A percentile compares a stretch with the other conserved stretches of the same genome.
Evolutionary conservation across 2,797 vertebrate genomes (phyloP).

Genomic region (Betta splendens): DNA sequence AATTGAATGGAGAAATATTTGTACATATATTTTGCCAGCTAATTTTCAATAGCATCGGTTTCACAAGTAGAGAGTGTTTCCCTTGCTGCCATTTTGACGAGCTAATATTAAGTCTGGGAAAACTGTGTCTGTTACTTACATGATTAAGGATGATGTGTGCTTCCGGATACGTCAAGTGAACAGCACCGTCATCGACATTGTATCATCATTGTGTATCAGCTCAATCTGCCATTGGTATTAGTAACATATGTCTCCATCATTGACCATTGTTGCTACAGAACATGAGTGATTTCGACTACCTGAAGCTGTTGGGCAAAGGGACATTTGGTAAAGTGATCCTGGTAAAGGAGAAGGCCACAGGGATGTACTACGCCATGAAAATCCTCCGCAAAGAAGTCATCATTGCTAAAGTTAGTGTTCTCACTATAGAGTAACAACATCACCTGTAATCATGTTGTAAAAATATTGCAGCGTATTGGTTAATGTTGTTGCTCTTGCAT

Average conservation of each 20-base stretch:
- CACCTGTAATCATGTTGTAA: not conserved
- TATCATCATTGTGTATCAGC: not conserved
- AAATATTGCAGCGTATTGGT: not conserved
- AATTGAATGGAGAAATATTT: conserved; percentile 24
- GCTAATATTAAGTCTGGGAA: no score
- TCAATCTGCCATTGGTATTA: not conserved
- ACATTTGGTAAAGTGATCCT: conserved; percentile 97
- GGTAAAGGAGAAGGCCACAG: conserved; percentile 92
- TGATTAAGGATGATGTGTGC: not conserved
- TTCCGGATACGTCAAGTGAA: not conserved
- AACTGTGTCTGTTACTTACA: no score
- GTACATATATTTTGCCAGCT: not conserved
- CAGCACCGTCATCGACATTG: not conserved
- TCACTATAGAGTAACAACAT: not conserved
- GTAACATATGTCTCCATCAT: not conserved
- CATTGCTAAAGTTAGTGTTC: conserved; percentile 88
- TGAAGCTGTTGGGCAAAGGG: conserved; percentile 95
- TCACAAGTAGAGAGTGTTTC: conserved; percentile 1
- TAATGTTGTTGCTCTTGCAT: conserved; percentile 1
- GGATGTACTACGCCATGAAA: conserved; percentile 98
- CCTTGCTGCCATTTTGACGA: not conserved
- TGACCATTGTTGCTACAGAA: conserved; percentile 77
- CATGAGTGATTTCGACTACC: conserved; percentile 97
- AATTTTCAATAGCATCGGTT: not conserved
- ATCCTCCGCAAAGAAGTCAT: conserved; percentile 96